Evolutionary conservation across 2,797 vertebrate species (phyloP).

Genomic region (Nannoperca australis): DNA sequence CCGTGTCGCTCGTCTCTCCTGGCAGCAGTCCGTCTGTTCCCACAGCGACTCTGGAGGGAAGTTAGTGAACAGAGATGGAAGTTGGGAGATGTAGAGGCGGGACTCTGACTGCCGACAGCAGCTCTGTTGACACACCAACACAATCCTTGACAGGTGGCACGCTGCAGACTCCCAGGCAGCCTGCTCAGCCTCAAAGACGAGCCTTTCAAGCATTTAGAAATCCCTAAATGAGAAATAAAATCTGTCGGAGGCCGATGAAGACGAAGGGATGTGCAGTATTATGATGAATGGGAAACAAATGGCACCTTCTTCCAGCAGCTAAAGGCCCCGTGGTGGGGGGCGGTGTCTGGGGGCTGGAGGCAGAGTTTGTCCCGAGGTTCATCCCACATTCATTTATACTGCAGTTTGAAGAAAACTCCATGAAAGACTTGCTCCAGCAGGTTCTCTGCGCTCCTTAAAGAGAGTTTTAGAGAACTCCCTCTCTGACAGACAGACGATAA

Average conservation of each 20-base stretch:
- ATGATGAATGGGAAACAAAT: conserved; percentile 47
- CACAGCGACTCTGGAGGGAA: conserved; percentile 22
- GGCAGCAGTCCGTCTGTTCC: conserved; percentile 8
- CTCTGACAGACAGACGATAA: conserved; percentile 10
- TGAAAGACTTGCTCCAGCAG: conserved; percentile 9
- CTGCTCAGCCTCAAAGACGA: conserved; percentile 25
- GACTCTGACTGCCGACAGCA: conserved; percentile 20
- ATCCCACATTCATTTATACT: conserved; percentile 34
- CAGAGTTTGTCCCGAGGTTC: conserved; percentile 1
- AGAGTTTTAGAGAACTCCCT: conserved; percentile 24
- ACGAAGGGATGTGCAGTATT: conserved; percentile 24
- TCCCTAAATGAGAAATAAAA: conserved; percentile 31
- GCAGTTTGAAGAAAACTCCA: conserved; percentile 2
- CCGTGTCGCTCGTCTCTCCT: neutral
- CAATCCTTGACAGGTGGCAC: conserved; percentile 51
- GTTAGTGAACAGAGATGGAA: conserved; percentile 44
- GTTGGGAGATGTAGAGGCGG: conserved; percentile 16
- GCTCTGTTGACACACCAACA: conserved; percentile 38
- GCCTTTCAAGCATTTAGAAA: conserved; percentile 41
- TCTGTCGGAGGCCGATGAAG: conserved; percentile 30
- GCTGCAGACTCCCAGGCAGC: conserved; percentile 19
- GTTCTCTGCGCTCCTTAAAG: conserved; percentile 19
- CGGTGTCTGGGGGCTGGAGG: conserved; percentile 5
- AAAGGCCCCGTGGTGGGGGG: conserved; percentile 11
- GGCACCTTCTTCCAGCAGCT: conserved; percentile 2